Evolutionary conservation across 1,140 invertebrate genomes (phyloP).

Genomic region (Zaprionus davidi): DNA sequence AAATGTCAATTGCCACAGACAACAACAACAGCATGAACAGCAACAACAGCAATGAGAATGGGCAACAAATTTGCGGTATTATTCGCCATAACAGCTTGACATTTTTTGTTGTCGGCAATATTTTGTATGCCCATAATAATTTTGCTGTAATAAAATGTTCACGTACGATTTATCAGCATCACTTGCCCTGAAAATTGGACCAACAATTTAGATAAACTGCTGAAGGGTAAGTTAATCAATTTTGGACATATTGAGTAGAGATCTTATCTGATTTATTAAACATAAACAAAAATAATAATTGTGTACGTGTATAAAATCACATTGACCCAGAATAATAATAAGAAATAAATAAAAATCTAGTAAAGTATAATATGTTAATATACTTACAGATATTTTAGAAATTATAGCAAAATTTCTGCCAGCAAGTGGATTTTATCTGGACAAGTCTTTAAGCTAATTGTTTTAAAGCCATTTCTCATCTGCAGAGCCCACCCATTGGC

Average conservation of each 20-base stretch:
- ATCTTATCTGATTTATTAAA: too few species aligned
- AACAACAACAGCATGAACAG: constrained; percentile 23
- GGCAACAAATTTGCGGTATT: constrained; percentile 28
- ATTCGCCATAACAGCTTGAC: constrained; percentile 42
- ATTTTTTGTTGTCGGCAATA: constrained; percentile 23
- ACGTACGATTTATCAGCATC: constrained; percentile 27
- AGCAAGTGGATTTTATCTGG: not conserved
- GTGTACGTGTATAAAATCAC: too few species aligned
- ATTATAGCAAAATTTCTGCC: not conserved
- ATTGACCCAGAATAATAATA: too few species aligned
- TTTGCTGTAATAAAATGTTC: constrained; percentile 29
- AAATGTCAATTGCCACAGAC: constrained; percentile 50
- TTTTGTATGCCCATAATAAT: constrained; percentile 31
- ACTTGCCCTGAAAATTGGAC: constrained; percentile 5
- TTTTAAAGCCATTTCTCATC: constrained; percentile 19
- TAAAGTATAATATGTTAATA: too few species aligned
- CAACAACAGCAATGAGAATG: constrained; percentile 7
- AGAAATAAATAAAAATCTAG: too few species aligned
- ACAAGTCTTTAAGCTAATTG: constrained; percentile 49
- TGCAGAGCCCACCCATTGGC: not conserved
- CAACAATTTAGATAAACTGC: not conserved
- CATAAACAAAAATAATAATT: too few species aligned
- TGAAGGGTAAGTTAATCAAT: not conserved
- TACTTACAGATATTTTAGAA: not conserved
- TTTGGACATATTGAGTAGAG: not conserved